Evolutionary conservation across 2,797 vertebrate species (phyloP), one percentile per base, ranked within the genome.

Genomic region (Dromococcyx pavoninus): DNA sequence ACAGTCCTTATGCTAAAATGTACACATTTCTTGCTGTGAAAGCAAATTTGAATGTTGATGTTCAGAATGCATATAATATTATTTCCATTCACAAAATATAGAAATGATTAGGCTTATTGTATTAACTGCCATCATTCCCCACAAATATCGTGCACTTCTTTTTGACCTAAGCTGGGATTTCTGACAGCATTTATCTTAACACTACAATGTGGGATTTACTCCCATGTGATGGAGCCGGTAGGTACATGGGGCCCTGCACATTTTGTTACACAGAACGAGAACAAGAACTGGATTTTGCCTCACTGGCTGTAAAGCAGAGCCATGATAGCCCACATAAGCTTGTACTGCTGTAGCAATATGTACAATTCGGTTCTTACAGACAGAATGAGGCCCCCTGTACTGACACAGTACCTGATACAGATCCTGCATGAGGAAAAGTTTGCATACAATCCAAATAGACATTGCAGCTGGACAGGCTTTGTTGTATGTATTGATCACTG

Each of bases 51-150:
- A 54, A 46, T 79, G 33, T 86, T 43, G 95, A 88, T 54, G 46
- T 88, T 91, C 81, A 80, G n/a, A 86, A 80, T 65, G 28, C 9
- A 1, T 30, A 17, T 51, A 87, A n/a, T 64, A 53, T 39, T 66
- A 39, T 79, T 93, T 89, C 48, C 71, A 81, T 94, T 95, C 78
- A 81, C 58, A 62, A 93, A 91, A 62, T 65, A 75, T 33, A 82
- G 70, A 73, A 93, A 76, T 71, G 2, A 17, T 33, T 58, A 37
- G 57, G 65, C 25, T 91, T 74, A 64, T 37, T 76, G 16, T 41
- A 70, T 46, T 78, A 71, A 71, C 60, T 77, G 60, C 43, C n/a
- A 39, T 62, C 25, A 13, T 76, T 79, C n/a, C 51, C 35, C 32
- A 60, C 23, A 73, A 92, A 86, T 32, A 69, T 8, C 5, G 10